Evolutionary conservation across 2,113 vertebrate genomes (phyloP).

Genomic region (Protobothrops mucrosquamatus): DNA sequence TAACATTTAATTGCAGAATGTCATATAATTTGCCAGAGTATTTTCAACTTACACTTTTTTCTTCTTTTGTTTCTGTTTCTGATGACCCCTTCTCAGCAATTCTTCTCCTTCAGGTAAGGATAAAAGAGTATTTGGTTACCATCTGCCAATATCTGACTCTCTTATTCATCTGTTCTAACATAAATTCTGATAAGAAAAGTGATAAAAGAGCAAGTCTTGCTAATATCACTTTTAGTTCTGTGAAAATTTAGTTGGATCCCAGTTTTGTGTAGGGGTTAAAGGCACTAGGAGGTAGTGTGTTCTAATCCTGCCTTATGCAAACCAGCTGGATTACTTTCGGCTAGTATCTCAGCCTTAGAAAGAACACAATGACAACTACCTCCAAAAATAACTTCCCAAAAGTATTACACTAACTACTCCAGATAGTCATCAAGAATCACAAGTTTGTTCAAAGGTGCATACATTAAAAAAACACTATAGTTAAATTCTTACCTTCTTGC

Average conservation of each 20-base stretch:
- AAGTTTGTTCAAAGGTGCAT: not conserved
- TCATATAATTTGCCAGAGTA: not conserved
- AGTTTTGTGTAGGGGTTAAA: not conserved
- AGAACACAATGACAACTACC: not conserved
- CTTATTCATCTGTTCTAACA: not conserved
- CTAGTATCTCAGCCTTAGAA: not conserved
- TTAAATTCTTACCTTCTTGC: slow-evolving; percentile 84
- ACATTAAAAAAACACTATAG: not conserved
- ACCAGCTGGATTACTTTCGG: not conserved
- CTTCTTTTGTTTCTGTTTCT: slow-evolving; percentile 88
- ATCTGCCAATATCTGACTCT: slow-evolving; percentile 23
- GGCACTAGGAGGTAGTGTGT: not conserved
- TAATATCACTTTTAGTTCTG: not conserved
- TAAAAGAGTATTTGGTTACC: not conserved
- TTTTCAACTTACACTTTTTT: slow-evolving; percentile 81
- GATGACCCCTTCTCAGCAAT: slow-evolving; percentile 97
- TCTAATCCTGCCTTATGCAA: not conserved
- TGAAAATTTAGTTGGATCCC: not conserved
- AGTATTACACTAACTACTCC: not conserved
- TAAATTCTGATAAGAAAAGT: not conserved
- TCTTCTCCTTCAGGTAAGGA: slow-evolving; percentile 83
- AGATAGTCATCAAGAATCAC: not conserved
- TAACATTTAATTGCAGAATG: not conserved
- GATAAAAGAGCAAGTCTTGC: not conserved
- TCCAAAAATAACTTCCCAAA: not conserved